Evolutionary conservation across 23 tunicate species (phyloP), one percentile per base, ranked within the genome.

Genomic region (Ascidia mentula): DNA sequence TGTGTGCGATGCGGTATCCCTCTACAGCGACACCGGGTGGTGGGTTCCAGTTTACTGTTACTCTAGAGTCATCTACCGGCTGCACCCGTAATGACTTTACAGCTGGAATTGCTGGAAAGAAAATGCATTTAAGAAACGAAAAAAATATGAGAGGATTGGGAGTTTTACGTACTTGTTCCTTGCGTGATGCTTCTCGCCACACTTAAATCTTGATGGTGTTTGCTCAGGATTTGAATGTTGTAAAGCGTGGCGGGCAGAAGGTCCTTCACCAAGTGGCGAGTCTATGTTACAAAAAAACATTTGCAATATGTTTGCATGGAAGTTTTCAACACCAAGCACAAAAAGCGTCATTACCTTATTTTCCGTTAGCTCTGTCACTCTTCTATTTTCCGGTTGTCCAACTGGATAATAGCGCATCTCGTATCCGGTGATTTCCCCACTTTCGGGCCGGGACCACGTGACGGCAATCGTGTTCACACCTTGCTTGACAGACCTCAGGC

Each of bases 381-480:
- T 46, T 17, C 22, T 33, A 34, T 59, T 79, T 3, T 32, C 36
- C 9, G 40, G 4, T n/a, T 79, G 30, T 8, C 59, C 74, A 31
- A 6, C 6, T 0, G 46, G 32, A 36, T 37, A 46, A 60, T 60
- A 79, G 36, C 59, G 31, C 1, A 79, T 31, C 53, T 79, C 33
- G 37, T 79, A 79, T 36, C 82, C 82, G 34, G 82, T 79, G 82
- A 79, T 65, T 34, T 79, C 82, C 32, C 82, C 82, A 34, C 82
- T 42, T 3, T 42, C 73, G 1, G 82, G 82, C 31, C 34, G 34
- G 0, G 32, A 34, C 82, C 82, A 79, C 37, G 73, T 60, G 33
- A 79, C 30, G 26, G 36, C 37, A 7, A 79, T 53, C 18, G 59
- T 70, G 59, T 79, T 79, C 6, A 79, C 46, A 20, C 82, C 82